Conservation (phyloP, 2,888 invertebrate genomes). For the Acanthosoma haemorrhoidale region DNA sequence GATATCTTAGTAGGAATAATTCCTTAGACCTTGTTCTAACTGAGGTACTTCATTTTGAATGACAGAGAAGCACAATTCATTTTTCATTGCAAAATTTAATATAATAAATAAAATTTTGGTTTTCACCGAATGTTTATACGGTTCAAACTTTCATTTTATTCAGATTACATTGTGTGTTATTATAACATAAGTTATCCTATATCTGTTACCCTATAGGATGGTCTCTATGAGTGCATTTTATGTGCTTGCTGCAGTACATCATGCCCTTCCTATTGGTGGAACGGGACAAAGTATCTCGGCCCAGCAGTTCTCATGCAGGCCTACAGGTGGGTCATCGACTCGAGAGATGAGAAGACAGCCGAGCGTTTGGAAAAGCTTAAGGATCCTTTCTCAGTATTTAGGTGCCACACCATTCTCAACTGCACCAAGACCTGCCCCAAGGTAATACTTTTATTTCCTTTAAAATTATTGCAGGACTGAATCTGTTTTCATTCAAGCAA, state of each 20-base stretch:
- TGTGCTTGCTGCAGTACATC: conserved; percentile 97
- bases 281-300: conserved; percentile 92
- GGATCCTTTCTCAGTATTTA: conserved; percentile 87
- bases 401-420: conserved; percentile 97
- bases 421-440: conserved; percentile 95
- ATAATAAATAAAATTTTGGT: background rate
- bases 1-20: too few relatives aligned
- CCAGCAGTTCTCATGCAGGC: conserved; percentile 99
- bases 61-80: too few relatives aligned
- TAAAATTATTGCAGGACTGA: conserved; percentile 50
- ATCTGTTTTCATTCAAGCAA: background rate
- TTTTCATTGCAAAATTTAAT: background rate
- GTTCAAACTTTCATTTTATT: background rate
- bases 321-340: conserved; percentile 96
- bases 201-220: conserved; percentile 57
- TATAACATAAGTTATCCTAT: too few relatives aligned
- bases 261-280: conserved; percentile 99
- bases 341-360: conserved; percentile 75
- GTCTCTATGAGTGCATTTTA: conserved; percentile 93
- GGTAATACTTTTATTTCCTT: conserved; percentile 48
- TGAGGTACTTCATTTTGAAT: too few relatives aligned
- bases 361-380: conserved; percentile 73
- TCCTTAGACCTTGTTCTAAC: too few relatives aligned
- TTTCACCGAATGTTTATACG: too few relatives aligned
- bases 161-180: background rate